Conservation (phyloP, 2,888 invertebrate species). For the Pollenia griseotomentosa region DNA sequence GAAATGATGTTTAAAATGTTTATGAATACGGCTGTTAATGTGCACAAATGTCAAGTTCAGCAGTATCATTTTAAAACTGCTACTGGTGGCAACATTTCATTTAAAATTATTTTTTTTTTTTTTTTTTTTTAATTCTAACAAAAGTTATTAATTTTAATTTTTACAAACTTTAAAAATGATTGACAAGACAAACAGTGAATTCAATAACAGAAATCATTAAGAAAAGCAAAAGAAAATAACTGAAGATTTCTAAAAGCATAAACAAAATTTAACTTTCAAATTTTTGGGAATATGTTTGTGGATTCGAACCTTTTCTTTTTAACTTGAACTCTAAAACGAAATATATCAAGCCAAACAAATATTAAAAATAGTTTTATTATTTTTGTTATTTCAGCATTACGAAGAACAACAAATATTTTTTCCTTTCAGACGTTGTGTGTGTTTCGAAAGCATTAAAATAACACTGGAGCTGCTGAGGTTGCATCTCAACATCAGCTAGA, state of each 20-base stretch:
- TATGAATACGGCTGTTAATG: too few species aligned
- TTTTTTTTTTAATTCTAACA: not conserved
- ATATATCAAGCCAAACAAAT: slow-evolving; percentile 26
- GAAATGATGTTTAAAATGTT: too few species aligned
- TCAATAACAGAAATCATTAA: slow-evolving; percentile 3
- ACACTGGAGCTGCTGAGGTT: not conserved
- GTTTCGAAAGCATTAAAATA: slow-evolving; percentile 1
- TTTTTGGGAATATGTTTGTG: slow-evolving; percentile 32
- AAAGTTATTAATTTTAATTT: not conserved
- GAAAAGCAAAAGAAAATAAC: not conserved
- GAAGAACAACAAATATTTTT: slow-evolving; percentile 28
- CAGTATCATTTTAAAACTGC: too few species aligned
- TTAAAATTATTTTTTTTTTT: too few species aligned
- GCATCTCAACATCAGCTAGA: slow-evolving; percentile 6
- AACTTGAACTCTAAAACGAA: not conserved
- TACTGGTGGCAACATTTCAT: too few species aligned
- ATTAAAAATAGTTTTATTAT: slow-evolving; percentile 42
- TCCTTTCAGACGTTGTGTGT: slow-evolving; percentile 17
- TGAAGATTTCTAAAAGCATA: slow-evolving; percentile 11
- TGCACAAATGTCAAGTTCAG: too few species aligned
- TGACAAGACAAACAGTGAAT: slow-evolving; percentile 36
- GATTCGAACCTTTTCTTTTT: not conserved
- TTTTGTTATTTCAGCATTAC: slow-evolving; percentile 29
- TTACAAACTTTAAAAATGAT: slow-evolving; percentile 20
- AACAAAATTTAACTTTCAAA: slow-evolving; percentile 1